Evolutionary conservation across 2,797 vertebrate genomes (phyloP).

Genomic region (Enoplosus armatus): DNA sequence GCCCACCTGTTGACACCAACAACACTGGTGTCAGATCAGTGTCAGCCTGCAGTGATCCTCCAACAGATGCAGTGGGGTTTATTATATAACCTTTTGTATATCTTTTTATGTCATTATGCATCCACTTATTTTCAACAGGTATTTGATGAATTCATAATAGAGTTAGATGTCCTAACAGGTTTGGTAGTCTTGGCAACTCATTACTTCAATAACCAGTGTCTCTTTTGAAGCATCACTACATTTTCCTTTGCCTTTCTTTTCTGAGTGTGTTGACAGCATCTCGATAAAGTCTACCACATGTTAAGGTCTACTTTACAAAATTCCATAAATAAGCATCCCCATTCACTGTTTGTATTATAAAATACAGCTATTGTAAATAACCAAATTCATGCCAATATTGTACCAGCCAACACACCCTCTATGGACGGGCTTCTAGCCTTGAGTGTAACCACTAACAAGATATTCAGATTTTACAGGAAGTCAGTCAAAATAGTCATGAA

Average conservation of each 20-base stretch:
- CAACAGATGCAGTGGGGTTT: background rate
- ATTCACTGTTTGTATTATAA: background rate
- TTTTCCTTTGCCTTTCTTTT: background rate
- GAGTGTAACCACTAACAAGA: background rate
- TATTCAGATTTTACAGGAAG: conserved; percentile 3
- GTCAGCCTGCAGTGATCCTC: conserved; percentile 1
- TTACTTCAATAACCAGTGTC: background rate
- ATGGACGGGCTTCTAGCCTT: background rate
- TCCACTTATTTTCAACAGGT: background rate
- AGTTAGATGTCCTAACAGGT: background rate
- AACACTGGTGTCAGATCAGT: background rate
- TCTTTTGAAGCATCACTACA: background rate
- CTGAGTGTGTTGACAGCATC: background rate
- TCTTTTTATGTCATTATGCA: background rate
- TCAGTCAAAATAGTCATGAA: background rate
- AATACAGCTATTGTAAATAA: conserved; percentile 16
- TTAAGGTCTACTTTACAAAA: background rate
- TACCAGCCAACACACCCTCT: background rate
- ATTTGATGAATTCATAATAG: background rate
- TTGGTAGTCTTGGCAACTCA: background rate
- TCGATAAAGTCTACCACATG: conserved; percentile 1
- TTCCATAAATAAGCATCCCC: background rate
- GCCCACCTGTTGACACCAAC: conserved; percentile 19
- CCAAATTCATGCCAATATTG: background rate
- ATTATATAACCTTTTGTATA: background rate